Evolutionary conservation across 2,888 invertebrate species (phyloP), one percentile per base, ranked within the genome.

Genomic region (Dolichomitus sp.): DNA sequence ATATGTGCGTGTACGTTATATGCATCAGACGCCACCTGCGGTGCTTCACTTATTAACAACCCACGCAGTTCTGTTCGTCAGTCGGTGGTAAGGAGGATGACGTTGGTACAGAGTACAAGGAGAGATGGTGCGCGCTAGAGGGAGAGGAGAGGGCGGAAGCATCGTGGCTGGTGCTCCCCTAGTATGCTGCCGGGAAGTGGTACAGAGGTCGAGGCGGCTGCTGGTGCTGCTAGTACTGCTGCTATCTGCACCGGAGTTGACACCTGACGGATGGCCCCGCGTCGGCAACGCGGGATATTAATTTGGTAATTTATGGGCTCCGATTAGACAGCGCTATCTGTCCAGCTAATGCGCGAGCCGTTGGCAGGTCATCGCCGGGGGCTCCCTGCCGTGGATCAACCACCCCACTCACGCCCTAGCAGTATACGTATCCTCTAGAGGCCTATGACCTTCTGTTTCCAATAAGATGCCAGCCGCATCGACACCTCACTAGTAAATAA

Each of bases 241-340:
- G 88, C 88, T 92, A 91, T 92, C 92, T 91, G 87, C 89, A 88
- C 87, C 89, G 83, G 87, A 87, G 88, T 91, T 90, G 92, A 93
- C 93, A 91, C 88, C 90, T 93, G 93, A 93, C 92, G 92, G 92
- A 93, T 93, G 91, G 90, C 91, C 91, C 87, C 85, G 88, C 89
- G 91, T 89, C 88, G 90, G 90, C 89, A 90, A 90, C 89, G 90
- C 90, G 89, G 91, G 91, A 92, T 93, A 93, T 93, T 93, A 93
- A 93, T 93, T 93, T 93, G 92, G 90, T 92, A 93, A 93, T 93
- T 93, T 93, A 93, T 92, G 92, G 89, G 88, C 87, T 87, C 90
- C 92, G 92, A 93, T 93, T 93, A 93, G 92, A 89, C 91, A 89
- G 88, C 90, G 91, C 90, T 93, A 92, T 92, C 92, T 90, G 91